Evolutionary conservation across 2,888 invertebrate genomes (phyloP).

Genomic region (Allolobophora icterica): DNA sequence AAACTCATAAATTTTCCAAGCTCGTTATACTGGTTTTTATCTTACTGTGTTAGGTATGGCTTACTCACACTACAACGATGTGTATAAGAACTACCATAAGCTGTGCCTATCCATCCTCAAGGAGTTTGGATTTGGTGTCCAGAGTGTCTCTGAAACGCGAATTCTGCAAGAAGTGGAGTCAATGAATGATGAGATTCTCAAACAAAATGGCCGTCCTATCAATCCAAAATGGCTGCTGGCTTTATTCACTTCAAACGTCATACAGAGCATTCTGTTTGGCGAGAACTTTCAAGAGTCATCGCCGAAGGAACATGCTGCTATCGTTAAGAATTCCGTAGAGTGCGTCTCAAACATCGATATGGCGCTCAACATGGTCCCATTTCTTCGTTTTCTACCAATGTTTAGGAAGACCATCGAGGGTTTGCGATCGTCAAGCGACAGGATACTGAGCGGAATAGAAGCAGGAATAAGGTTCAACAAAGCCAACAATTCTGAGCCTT

Average conservation of each 20-base stretch:
- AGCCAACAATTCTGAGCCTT: too few relatives aligned
- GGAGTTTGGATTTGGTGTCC: slow-evolving; percentile 31
- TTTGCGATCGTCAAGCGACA: too few relatives aligned
- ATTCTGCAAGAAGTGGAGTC: slow-evolving; percentile 31
- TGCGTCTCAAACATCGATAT: too few relatives aligned
- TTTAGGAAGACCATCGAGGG: background rate
- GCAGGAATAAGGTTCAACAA: background rate
- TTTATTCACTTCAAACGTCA: background rate
- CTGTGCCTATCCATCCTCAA: too few relatives aligned
- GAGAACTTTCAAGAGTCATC: too few relatives aligned
- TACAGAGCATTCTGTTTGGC: slow-evolving; percentile 7
- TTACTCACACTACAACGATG: slow-evolving; percentile 4
- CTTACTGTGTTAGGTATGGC: background rate
- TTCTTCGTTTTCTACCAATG: background rate
- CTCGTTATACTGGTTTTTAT: too few relatives aligned
- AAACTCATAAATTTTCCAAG: too few relatives aligned
- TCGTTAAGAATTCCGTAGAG: too few relatives aligned
- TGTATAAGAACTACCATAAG: too few relatives aligned
- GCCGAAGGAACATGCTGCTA: too few relatives aligned
- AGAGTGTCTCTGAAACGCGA: slow-evolving; percentile 34
- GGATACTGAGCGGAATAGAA: too few relatives aligned
- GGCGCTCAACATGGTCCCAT: too few relatives aligned
- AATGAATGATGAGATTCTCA: slow-evolving; percentile 21
- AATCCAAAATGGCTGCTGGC: background rate
- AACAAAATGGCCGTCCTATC: slow-evolving; percentile 9